phyloP scores from a whole-genome alignment of 1,140 invertebrate species.

The Tribolium madens region DNA sequence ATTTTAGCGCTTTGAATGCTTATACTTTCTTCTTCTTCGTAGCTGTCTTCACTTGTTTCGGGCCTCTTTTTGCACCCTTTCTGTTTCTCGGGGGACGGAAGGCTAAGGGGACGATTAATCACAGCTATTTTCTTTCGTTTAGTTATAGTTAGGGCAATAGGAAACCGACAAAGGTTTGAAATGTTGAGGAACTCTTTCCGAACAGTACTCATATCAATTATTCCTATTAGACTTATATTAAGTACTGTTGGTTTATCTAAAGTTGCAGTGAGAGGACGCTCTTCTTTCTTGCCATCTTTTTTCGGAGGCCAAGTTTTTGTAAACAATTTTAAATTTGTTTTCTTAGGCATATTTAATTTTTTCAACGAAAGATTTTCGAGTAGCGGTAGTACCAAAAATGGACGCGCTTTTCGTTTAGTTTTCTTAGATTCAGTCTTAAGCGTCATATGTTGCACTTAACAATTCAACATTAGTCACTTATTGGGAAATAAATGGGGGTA shows the following conservation, averaged over 20 bases:
- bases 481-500: not conserved
- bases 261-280: slow-evolving; percentile 71
- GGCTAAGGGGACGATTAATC: slow-evolving; percentile 51
- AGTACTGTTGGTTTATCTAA: slow-evolving; percentile 71
- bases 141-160: slow-evolving; percentile 50
- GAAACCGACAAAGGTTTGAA: slow-evolving; percentile 62
- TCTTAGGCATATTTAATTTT: slow-evolving; percentile 56
- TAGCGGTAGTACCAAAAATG: slow-evolving; percentile 54
- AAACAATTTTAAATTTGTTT: slow-evolving; percentile 58
- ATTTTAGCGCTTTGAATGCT: slow-evolving; percentile 49
- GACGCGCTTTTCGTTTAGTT: slow-evolving; percentile 46
- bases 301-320: slow-evolving; percentile 66
- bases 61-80: slow-evolving; percentile 19
- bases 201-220: slow-evolving; percentile 74
- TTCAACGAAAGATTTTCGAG: slow-evolving; percentile 35
- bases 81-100: slow-evolving; percentile 38
- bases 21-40: slow-evolving; percentile 56
- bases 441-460: slow-evolving; percentile 21
- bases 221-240: slow-evolving; percentile 68
- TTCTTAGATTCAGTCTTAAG: slow-evolving; percentile 20
- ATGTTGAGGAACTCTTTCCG: slow-evolving; percentile 69
- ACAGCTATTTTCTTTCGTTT: slow-evolving; percentile 29
- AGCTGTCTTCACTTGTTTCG: slow-evolving; percentile 44
- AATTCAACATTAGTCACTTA: slow-evolving; percentile 2
- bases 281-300: slow-evolving; percentile 61